A percentile compares a stretch with the other conserved stretches of the same genome.
Evolutionary conservation across 2,888 invertebrate genomes (phyloP).

Genomic region (Pelosia muscerda): DNA sequence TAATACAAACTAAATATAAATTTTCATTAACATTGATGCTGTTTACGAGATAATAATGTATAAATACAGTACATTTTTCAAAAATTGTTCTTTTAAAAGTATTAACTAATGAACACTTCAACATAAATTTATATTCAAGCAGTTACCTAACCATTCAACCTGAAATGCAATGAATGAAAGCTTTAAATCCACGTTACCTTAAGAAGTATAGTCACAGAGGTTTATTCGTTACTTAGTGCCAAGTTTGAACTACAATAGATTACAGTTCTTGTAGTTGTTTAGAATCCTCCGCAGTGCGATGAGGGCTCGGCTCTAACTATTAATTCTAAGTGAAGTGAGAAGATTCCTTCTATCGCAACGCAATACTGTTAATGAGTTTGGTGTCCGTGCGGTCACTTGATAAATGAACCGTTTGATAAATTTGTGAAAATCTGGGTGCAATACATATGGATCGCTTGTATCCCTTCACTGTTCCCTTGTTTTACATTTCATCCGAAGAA

Average conservation of each 20-base stretch:
- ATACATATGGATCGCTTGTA: conserved; percentile 40
- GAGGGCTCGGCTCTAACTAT: conserved; percentile 53
- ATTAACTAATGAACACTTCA: background rate
- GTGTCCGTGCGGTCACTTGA: conserved; percentile 56
- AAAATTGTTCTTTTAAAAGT: too few species aligned
- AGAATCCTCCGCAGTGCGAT: conserved; percentile 36
- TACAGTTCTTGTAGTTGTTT: conserved; percentile 60
- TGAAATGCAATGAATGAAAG: conserved; percentile 44
- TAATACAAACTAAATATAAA: background rate
- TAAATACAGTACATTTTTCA: conserved; percentile 19
- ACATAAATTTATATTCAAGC: conserved; percentile 17
- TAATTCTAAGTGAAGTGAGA: conserved; percentile 57
- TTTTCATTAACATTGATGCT: background rate
- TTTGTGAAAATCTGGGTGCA: conserved; percentile 41
- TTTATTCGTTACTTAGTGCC: conserved; percentile 33
- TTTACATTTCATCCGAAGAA: conserved; percentile 27
- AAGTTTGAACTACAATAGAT: conserved; percentile 54
- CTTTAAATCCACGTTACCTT: conserved; percentile 45
- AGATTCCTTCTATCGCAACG: conserved; percentile 45
- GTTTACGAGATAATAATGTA: background rate
- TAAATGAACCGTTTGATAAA: conserved; percentile 58
- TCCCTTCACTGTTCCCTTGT: conserved; percentile 26
- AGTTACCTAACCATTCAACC: conserved; percentile 47
- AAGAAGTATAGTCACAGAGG: conserved; percentile 25
- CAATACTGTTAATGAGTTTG: conserved; percentile 60